phyloP scores from a whole-genome alignment of 2,888 invertebrate genomes.

The Andricus quercusramuli region DNA sequence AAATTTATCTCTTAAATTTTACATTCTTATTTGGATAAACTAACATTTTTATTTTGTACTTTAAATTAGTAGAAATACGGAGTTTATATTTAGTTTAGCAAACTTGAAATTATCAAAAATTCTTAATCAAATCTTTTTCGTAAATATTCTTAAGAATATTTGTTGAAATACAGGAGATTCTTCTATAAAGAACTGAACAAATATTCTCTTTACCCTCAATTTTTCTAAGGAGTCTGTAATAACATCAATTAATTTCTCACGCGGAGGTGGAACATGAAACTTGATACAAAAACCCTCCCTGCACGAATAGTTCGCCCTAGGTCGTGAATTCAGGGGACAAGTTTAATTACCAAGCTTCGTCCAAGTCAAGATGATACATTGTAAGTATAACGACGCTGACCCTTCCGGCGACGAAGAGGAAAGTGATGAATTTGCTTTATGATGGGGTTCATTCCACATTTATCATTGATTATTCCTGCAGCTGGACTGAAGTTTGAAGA shows the following conservation, averaged over 20 bases:
- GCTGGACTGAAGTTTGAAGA: background rate
- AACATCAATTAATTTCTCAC: conserved; percentile 19
- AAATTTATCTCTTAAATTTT: too few species aligned
- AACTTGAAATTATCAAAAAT: too few species aligned
- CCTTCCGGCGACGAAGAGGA: background rate
- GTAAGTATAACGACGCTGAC: background rate
- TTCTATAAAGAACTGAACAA: too few species aligned
- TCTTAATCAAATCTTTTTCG: too few species aligned
- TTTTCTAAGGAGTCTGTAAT: background rate
- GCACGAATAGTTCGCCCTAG: background rate
- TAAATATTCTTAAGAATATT: too few species aligned
- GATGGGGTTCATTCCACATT: background rate
- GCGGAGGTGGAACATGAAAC: conserved; percentile 3
- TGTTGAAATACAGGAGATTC: too few species aligned
- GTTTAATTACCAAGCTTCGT: conserved; percentile 70
- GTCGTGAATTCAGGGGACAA: conserved; percentile 51
- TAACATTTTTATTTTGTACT: too few species aligned
- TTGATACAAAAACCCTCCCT: conserved; percentile 24
- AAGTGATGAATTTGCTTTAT: background rate
- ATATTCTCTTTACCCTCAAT: background rate
- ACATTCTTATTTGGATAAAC: too few species aligned
- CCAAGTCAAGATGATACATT: conserved; percentile 67
- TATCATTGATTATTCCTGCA: background rate
- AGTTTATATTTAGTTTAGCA: too few species aligned
- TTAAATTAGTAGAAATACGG: too few species aligned